Conservation (phyloP, 2,797 vertebrate genomes). For the Mus caroli region DNA sequence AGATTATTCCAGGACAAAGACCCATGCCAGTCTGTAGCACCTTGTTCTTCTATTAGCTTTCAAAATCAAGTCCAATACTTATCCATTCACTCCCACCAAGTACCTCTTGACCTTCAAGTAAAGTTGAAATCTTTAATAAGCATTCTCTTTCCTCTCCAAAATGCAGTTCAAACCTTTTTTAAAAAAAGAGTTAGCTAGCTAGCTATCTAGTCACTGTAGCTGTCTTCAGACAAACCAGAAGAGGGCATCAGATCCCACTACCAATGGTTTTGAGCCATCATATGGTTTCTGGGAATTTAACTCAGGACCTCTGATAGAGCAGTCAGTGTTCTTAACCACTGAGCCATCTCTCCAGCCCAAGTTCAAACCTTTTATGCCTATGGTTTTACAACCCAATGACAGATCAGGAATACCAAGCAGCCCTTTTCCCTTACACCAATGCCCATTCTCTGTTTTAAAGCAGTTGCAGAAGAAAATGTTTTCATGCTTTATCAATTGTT, state of each 20-base stretch:
- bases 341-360: no score
- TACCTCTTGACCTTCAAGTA: not conserved
- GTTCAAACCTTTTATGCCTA: not conserved
- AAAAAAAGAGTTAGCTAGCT: no score
- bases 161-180: not conserved
- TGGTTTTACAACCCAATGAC: not conserved
- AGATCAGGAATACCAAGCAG: not conserved
- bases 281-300: no score
- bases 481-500: not conserved
- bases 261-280: no score
- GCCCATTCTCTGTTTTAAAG: not conserved
- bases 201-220: no score
- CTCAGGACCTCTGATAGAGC: no score
- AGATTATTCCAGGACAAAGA: not conserved
- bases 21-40: not conserved
- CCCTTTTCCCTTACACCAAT: fast-evolving
- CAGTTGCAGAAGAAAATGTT: not conserved
- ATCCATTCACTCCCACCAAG: no score
- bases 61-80: not conserved
- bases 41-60: not conserved
- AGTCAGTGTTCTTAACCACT: no score
- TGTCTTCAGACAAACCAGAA: no score
- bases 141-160: not conserved
- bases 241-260: no score
- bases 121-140: not conserved